These are phyloP conservation scores for Aleiodes leptofemur DNA, from an alignment of 2,888 invertebrate genomes.

Conservation along the genomic window DNA sequence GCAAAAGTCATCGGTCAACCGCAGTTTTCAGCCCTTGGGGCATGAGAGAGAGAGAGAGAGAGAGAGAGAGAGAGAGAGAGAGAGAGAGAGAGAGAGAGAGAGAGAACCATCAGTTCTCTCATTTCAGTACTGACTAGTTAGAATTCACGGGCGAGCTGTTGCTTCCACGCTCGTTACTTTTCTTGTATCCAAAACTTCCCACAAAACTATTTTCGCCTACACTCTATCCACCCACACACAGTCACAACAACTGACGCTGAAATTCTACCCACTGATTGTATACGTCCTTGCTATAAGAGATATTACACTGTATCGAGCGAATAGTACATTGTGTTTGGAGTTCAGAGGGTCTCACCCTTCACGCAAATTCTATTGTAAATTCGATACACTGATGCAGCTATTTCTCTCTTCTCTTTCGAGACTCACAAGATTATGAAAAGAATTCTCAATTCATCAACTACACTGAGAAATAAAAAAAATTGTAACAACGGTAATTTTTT, in stretches of 20 bases:
- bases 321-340: constrained; percentile 18
- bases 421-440: neutral
- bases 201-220: constrained; percentile 9
- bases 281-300: neutral
- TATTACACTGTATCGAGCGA: neutral
- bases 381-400: neutral
- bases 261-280: neutral
- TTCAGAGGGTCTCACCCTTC: neutral
- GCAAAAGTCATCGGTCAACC: constrained; percentile 18
- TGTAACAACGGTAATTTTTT: too few species aligned
- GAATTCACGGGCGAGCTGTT: constrained; percentile 30
- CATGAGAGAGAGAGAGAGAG: too few species aligned
- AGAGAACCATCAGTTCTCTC: constrained; percentile 5
- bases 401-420: neutral
- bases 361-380: constrained; percentile 4
- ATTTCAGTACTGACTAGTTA: neutral
- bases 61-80: too few species aligned
- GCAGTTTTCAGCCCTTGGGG: neutral
- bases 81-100: too few species aligned
- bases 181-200: constrained; percentile 6
- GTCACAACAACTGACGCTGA: neutral
- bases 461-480: too few species aligned
- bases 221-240: too few species aligned
- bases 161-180: neutral
- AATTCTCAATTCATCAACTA: too few species aligned